Evolutionary conservation across 2,113 vertebrate genomes (phyloP).

Genomic region (Picathartes gymnocephalus): DNA sequence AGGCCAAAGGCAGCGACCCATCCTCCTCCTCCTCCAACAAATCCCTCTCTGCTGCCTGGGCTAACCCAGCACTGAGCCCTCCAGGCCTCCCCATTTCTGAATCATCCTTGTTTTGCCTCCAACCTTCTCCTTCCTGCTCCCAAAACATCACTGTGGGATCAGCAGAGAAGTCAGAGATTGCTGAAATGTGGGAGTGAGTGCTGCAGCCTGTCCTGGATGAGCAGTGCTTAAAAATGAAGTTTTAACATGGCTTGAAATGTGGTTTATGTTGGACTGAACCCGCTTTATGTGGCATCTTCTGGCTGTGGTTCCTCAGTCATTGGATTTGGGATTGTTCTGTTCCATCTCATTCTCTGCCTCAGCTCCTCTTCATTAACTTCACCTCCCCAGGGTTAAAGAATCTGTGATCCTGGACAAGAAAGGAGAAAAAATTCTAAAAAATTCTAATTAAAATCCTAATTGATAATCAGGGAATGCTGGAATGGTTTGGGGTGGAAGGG

Average conservation of each 20-base stretch:
- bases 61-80: not conserved
- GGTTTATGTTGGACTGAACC: not conserved
- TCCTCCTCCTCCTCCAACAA: not conserved
- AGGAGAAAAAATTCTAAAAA: not conserved
- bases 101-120: not conserved
- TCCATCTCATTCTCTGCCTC: not conserved
- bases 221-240: not conserved
- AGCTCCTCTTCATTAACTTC: not conserved
- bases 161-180: not conserved
- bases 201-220: not conserved
- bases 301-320: not conserved
- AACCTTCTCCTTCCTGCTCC: not conserved
- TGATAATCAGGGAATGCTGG: not conserved
- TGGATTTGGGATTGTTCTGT: not conserved
- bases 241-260: not conserved
- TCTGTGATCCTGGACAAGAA: not conserved
- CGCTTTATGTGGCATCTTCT: not conserved
- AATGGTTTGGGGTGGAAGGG: not conserved
- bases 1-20: not conserved
- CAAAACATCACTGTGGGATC: not conserved
- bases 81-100: not conserved
- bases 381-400: not conserved
- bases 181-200: not conserved
- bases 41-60: not conserved
- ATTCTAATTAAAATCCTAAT: not conserved